Conservation (phyloP, 2,797 vertebrate genomes). For the Synaphobranchus kaupii region DNA sequence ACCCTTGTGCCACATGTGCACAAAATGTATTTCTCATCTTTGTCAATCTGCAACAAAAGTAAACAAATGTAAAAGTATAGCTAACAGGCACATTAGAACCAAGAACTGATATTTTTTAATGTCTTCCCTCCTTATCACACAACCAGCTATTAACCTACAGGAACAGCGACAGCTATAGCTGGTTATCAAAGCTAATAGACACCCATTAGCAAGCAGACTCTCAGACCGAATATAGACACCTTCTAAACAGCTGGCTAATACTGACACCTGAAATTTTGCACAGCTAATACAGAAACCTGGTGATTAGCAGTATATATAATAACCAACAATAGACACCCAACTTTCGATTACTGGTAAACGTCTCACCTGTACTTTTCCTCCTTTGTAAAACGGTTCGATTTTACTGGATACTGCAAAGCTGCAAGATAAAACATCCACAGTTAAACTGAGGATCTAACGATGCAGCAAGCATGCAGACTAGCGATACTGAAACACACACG, state of each 20-base stretch:
- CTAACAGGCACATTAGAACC: background rate
- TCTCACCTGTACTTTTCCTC: constrained; percentile 90
- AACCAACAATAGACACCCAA: background rate
- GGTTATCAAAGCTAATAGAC: background rate
- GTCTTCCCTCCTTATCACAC: background rate
- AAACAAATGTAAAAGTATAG: background rate
- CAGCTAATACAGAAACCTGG: background rate
- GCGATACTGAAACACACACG: background rate
- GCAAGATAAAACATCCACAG: constrained; percentile 27
- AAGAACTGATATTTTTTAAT: background rate
- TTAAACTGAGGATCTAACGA: background rate
- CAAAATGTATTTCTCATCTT: constrained; percentile 85
- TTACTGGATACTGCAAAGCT: constrained; percentile 83
- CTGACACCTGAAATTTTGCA: background rate
- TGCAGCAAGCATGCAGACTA: background rate
- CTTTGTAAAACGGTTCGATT: constrained; percentile 95
- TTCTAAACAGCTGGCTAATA: background rate
- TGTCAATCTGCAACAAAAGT: constrained; percentile 74
- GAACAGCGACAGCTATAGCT: background rate
- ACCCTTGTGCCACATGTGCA: constrained; percentile 85
- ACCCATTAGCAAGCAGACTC: background rate
- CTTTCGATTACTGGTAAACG: background rate
- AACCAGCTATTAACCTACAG: too few relatives aligned
- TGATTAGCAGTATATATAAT: background rate
- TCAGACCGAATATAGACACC: background rate